These are phyloP conservation scores for Fabriciana adippe DNA, from an alignment of 2,888 invertebrate species.

Conservation along the genomic window DNA sequence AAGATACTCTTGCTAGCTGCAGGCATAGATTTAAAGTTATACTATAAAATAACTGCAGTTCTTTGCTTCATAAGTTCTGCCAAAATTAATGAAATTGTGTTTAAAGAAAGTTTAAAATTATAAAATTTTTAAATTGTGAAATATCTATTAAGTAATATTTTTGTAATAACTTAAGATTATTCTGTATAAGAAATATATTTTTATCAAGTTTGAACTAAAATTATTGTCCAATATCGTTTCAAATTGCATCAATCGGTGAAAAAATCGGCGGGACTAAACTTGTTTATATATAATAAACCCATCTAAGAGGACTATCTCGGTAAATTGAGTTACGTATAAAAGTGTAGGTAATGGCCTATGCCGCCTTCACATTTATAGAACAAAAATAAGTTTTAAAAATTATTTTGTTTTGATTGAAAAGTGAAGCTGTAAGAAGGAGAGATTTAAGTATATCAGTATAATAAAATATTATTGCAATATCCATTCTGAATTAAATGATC, in stretches of 20 bases:
- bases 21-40: too few species aligned
- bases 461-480: too few species aligned
- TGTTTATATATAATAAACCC: constrained; percentile 31
- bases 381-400: constrained; percentile 1
- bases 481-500: too few species aligned
- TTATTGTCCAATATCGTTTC: constrained; percentile 5
- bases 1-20: too few species aligned
- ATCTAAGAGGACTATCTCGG: constrained; percentile 28
- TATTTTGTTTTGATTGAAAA: neutral
- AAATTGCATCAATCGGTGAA: constrained; percentile 13
- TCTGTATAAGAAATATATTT: too few species aligned
- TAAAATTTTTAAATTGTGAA: too few species aligned
- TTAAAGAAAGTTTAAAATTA: too few species aligned
- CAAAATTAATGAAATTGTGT: too few species aligned
- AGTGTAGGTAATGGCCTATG: constrained; percentile 31
- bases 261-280: constrained; percentile 17
- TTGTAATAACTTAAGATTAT: too few species aligned
- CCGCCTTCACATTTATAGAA: constrained; percentile 9
- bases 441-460: neutral
- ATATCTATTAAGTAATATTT: too few species aligned
- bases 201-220: neutral
- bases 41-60: too few species aligned
- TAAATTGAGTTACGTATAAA: constrained; percentile 34
- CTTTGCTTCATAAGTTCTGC: too few species aligned
- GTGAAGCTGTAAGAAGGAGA: neutral